Evolutionary conservation across 2,888 invertebrate species (phyloP), one percentile per base, ranked within the genome.

Genomic region (Eupithecia dodoneata): DNA sequence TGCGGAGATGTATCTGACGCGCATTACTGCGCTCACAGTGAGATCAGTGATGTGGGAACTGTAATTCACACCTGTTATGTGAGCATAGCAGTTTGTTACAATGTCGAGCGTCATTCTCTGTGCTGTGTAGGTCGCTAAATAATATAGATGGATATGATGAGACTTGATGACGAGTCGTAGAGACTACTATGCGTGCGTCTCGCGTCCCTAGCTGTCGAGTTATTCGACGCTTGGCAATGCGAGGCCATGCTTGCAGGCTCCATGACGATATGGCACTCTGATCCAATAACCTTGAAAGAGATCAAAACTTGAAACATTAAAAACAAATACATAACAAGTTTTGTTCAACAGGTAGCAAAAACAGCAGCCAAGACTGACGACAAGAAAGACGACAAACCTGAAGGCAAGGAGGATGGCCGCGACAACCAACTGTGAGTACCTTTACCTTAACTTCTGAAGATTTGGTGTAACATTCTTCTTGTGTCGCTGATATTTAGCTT

Each of bases 371-470:
- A 94, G 83, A 78, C 86, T 6, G 93, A 92, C 2, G 92, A 92
- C 47, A 92, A 92, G 87, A 88, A 93, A 80, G 88, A 92, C 72
- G 88, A 96, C 80, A 95, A 96, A 80, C 96, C 96, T 0, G 96
- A 96, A 70, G 93, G 95, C 6, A 96, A 97, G 80, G 96, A 97
- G 87, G 98, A 98, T 82, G 98, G 98, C 85, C 96, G 98, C 59
- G 98, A 98, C 90, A 98, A 97, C 88, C 97, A 97, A 88, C 92
- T 97, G 97, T 97, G 86, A 96, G 96, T 95, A 4, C 9, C 63
- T 45, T 41, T 10, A 18, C 44, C 44, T 49, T 49, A 63, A 52
- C n/a, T 4, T 5, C 5, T 41, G 41, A 67, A 66, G 10, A 55
- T 66, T n/a, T 63, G 30, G 10, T 59, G 5, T 42, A 73, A 70